phyloP scores from a whole-genome alignment of 2,113 vertebrate genomes.

The Cyanistes caeruleus region DNA sequence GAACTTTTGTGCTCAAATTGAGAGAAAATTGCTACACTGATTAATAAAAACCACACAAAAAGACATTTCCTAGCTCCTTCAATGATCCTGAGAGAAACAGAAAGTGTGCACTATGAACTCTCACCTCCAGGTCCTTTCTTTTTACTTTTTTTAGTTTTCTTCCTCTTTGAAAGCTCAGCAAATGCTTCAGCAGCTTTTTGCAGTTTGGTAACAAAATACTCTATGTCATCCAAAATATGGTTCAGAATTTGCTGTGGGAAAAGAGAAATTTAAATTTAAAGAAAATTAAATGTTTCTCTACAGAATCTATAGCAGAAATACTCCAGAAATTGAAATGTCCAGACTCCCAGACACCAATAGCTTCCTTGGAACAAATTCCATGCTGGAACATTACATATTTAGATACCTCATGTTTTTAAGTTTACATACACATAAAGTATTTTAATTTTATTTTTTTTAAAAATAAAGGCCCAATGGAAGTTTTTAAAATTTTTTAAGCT shows the following conservation, averaged over 20 bases:
- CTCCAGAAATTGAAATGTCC: background rate
- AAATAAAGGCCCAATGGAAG: background rate
- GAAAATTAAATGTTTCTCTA: background rate
- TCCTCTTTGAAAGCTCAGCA: slow-evolving; percentile 88
- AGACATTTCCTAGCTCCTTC: background rate
- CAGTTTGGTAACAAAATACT: slow-evolving; percentile 92
- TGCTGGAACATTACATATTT: background rate
- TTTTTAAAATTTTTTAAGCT: background rate
- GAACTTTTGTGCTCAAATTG: background rate
- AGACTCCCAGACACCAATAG: background rate
- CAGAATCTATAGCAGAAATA: background rate
- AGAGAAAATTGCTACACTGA: background rate
- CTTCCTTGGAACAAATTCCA: background rate
- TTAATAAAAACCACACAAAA: background rate
- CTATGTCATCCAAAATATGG: slow-evolving; percentile 96
- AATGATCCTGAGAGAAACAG: background rate
- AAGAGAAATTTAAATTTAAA: background rate
- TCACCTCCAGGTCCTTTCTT: slow-evolving; percentile 92
- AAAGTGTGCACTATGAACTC: background rate
- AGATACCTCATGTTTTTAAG: background rate
- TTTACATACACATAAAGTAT: background rate
- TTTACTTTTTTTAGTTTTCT: slow-evolving; percentile 89
- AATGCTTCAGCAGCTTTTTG: slow-evolving; percentile 95
- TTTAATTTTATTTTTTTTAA: background rate
- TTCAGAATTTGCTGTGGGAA: slow-evolving; percentile 93